Conservation (phyloP, 1,140 invertebrate genomes). For the Brachionus manjavacas region DNA sequence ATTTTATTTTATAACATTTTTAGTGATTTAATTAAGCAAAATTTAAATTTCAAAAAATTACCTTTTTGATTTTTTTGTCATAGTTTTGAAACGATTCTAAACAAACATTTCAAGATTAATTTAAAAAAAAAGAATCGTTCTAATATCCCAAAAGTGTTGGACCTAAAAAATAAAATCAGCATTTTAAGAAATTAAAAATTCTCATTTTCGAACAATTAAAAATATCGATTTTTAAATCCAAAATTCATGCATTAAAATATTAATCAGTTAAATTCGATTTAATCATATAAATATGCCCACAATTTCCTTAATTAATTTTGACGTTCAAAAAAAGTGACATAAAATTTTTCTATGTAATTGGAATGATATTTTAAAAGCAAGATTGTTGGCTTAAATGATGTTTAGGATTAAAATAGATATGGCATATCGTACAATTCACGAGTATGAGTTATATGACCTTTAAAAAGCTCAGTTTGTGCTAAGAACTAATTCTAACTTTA, state of each 20-base stretch:
- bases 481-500: constrained; percentile 24
- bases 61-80: not conserved
- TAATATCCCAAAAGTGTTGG: not conserved
- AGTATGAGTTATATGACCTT: constrained; percentile 15
- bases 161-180: not conserved
- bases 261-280: not conserved
- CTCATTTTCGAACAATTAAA: not conserved
- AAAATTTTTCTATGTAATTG: not conserved
- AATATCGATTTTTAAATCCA: constrained; percentile 8
- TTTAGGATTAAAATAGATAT: not conserved
- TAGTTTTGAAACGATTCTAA: not conserved
- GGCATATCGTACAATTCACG: not conserved
- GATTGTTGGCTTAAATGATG: too few relatives aligned
- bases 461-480: not conserved
- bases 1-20: not conserved
- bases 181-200: not conserved
- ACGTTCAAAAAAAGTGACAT: not conserved
- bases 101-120: not conserved
- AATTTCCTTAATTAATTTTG: not conserved
- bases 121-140: not conserved
- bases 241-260: constrained; percentile 2
- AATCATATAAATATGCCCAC: not conserved
- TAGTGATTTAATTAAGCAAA: not conserved
- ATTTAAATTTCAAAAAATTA: not conserved
- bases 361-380: not conserved